Evolutionary conservation across 2,888 invertebrate genomes (phyloP), one percentile per base, ranked within the genome.

Genomic region (Holacanthella duospinosa): DNA sequence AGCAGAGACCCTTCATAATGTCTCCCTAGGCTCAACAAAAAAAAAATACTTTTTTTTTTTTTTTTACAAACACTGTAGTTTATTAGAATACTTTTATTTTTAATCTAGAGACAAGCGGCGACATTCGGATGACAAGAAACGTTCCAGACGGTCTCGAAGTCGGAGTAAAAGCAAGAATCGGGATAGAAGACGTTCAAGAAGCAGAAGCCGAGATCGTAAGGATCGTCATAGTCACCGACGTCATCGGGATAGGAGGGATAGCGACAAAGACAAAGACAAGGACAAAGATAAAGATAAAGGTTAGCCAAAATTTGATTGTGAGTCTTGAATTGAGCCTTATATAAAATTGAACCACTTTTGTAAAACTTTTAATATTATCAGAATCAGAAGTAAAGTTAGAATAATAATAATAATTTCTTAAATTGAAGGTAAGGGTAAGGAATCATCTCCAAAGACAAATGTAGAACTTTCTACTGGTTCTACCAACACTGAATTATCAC

Each of bases 121-220:
- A 59, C 21, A 57, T 25, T 60, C 57, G 16, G 66, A 67, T 58
- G 66, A 71, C 19, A 65, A 67, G 61, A 66, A 61, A 54, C 44
- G 64, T 59, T 59, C 63, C 54, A 67, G 63, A 53, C 29, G 64
- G 26, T 68, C 68, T 1, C 48, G 63, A 25, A 62, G 64, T 43
- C 59, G 66, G 2, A 69, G 68, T 36, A 66, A 61, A 61, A 63
- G 65, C 62, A 62, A 66, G 24, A 67, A 68, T 25, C 56, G 61
- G n/a, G 58, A 61, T 29, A 62, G 55, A 21, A 55, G 58, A 21
- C 64, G 68, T 9, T 66, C 65, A n/a, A 61, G 63, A 27, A 68
- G 68, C 53, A 43, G 63, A 19, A 66, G 66, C 43, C 62, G 55
- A 59, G 66, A 68, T 19, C 58, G 59, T 36, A 62, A 60, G 25